Percentiles rank a stretch among this genome's conserved stretches.
These are phyloP conservation scores for Phyllotis vaccarum DNA, from an alignment of 2,797 vertebrate genomes.

Conservation along the genomic window DNA sequence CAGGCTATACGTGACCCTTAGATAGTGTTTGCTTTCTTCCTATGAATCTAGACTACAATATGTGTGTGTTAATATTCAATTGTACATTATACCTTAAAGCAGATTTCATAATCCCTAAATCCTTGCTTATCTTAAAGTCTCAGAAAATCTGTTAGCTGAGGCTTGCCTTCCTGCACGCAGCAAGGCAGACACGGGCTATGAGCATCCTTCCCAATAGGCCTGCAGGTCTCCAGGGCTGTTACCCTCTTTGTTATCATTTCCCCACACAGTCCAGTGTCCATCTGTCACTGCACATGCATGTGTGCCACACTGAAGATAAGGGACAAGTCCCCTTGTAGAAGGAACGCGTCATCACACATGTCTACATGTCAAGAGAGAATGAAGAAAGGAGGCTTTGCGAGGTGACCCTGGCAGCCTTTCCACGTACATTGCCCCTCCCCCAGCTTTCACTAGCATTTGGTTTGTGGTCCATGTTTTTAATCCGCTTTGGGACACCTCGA, in stretches of 20 bases:
- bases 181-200: background rate
- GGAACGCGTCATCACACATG: rapidly evolving
- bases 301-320: background rate
- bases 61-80: background rate
- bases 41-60: too few species aligned
- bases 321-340: too few species aligned
- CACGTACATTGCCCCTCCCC: background rate
- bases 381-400: background rate
- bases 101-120: background rate
- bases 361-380: background rate
- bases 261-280: background rate
- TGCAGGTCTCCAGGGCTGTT: background rate
- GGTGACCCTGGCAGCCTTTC: background rate
- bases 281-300: rapidly evolving
- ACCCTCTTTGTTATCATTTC: rapidly evolving
- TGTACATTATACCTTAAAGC: background rate
- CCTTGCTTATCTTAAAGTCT: slow-evolving; percentile 11
- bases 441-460: background rate
- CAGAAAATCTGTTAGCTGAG: background rate
- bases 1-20: background rate
- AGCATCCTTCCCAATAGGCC: background rate
- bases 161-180: rapidly evolving
- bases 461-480: background rate
- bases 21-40: background rate
- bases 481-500: background rate